These are phyloP conservation scores for Trematocara nigrifrons DNA, from an alignment of 2,113 vertebrate genomes.

Conservation along the genomic window DNA sequence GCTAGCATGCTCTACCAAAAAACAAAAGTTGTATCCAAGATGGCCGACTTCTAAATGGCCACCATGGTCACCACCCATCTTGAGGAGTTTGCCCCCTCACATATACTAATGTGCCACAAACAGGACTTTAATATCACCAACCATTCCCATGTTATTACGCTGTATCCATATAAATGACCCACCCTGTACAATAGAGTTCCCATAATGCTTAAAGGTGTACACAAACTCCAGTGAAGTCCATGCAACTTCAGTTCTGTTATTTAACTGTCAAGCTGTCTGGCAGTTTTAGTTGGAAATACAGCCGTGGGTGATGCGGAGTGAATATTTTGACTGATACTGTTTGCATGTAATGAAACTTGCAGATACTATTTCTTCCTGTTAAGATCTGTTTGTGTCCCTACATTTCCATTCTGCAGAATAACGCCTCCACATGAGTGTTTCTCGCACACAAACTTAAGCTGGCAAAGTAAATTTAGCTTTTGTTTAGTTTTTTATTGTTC, in stretches of 20 bases:
- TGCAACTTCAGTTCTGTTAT: background rate
- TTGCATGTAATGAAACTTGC: background rate
- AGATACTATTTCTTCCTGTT: background rate
- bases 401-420: background rate
- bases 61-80: no score
- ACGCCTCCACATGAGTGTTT: background rate
- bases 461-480: background rate
- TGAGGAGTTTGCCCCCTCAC: no score
- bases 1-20: no score
- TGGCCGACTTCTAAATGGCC: no score
- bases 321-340: background rate
- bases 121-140: no score
- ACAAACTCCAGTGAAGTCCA: background rate
- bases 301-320: rapidly evolving
- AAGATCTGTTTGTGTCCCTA: background rate
- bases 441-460: background rate
- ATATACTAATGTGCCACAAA: no score
- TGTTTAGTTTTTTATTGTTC: background rate
- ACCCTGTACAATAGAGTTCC: background rate
- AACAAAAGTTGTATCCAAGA: no score
- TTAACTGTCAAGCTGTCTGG: background rate
- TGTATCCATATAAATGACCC: no score
- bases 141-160: no score
- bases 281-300: background rate
- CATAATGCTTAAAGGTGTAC: background rate